Evolutionary conservation across 2,888 invertebrate species (phyloP).

Genomic region (Pachycephus smyrnensis): DNA sequence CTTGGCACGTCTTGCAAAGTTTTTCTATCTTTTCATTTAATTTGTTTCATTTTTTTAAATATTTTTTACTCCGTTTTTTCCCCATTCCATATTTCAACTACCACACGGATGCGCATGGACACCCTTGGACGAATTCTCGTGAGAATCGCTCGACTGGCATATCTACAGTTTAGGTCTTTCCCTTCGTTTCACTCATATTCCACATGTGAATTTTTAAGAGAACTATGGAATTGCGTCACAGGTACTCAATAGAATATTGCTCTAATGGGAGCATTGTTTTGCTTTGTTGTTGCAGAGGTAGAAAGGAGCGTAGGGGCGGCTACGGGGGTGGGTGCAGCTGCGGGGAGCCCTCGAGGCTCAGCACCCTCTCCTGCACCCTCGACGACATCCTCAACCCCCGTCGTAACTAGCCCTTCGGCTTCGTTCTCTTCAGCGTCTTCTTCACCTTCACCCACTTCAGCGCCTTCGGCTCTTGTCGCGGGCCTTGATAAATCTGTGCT

Average conservation of each 20-base stretch:
- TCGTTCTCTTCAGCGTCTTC: conserved; percentile 52
- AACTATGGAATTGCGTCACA: background rate
- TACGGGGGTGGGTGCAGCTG: conserved; percentile 52
- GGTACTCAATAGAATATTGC: background rate
- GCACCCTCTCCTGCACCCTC: conserved; percentile 56
- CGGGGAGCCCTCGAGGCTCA: conserved; percentile 54
- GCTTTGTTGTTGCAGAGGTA: conserved; percentile 52
- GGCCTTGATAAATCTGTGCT: conserved; percentile 81
- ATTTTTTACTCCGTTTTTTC: background rate
- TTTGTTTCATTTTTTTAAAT: too few species aligned
- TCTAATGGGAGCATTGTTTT: conserved; percentile 4
- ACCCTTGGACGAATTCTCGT: too few species aligned
- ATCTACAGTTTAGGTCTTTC: too few species aligned
- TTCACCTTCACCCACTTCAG: conserved; percentile 62
- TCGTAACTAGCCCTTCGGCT: conserved; percentile 64
- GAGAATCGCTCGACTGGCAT: too few species aligned
- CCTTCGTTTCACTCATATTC: background rate
- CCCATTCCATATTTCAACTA: conserved; percentile 8
- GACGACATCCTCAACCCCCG: conserved; percentile 54
- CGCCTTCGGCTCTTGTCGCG: conserved; percentile 71
- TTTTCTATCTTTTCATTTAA: too few species aligned
- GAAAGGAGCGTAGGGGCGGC: conserved; percentile 52
- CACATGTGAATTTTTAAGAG: background rate
- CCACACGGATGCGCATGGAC: too few species aligned
- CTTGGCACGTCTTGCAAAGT: background rate